phyloP scores from a whole-genome alignment of 2,113 vertebrate species.

The Petrocephalus zakoni region DNA sequence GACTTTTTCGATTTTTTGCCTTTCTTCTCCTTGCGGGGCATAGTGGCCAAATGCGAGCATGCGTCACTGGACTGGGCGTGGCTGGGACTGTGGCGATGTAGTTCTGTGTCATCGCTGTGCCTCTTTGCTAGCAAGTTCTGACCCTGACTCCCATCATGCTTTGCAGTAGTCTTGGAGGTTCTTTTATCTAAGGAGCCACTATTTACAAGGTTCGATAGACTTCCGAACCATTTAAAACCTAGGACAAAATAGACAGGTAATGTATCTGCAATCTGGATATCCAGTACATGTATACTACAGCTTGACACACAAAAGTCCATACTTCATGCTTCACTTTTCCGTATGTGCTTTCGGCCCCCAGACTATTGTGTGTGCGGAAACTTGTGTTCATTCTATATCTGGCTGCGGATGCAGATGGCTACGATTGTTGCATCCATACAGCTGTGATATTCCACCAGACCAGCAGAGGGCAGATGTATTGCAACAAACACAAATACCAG shows the following conservation, averaged over 20 bases:
- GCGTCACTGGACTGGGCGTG: slow-evolving; percentile 71
- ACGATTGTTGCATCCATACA: neutral
- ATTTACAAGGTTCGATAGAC: slow-evolving; percentile 62
- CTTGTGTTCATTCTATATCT: neutral
- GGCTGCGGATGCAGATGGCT: neutral
- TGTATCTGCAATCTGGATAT: neutral
- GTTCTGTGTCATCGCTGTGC: slow-evolving; percentile 66
- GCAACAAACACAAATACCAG: neutral
- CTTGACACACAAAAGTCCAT: neutral
- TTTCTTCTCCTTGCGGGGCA: slow-evolving; percentile 52
- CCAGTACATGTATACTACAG: neutral
- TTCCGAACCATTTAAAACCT: slow-evolving; percentile 73
- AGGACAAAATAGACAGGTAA: neutral
- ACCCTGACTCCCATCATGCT: slow-evolving; percentile 7
- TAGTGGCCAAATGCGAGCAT: slow-evolving; percentile 82
- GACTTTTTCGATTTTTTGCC: slow-evolving; percentile 23
- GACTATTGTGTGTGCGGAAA: neutral
- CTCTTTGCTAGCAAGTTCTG: slow-evolving; percentile 34
- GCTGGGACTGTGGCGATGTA: slow-evolving; percentile 50
- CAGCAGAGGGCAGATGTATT: neutral
- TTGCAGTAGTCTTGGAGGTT: neutral
- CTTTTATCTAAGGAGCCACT: slow-evolving; percentile 44
- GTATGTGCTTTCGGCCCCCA: neutral
- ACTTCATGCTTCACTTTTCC: neutral
- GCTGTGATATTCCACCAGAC: neutral